Evolutionary conservation across 2,888 invertebrate species (phyloP).

Genomic region (Hermaeophaga mercurialis): DNA sequence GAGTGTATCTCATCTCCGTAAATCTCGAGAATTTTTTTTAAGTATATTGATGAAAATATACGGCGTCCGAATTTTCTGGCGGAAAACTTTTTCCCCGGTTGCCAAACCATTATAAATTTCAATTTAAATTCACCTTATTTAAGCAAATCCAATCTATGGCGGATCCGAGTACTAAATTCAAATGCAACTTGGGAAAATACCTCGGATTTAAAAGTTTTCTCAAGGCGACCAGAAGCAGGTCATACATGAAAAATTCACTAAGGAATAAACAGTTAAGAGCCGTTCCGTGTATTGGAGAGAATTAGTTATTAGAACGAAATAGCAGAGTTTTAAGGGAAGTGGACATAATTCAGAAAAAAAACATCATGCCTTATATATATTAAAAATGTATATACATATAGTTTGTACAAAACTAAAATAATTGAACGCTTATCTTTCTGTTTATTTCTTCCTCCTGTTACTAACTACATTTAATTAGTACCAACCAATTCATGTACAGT

Average conservation of each 20-base stretch:
- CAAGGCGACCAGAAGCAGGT: background rate
- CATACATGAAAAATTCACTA: background rate
- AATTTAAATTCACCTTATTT: conserved; percentile 33
- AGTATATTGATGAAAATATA: background rate
- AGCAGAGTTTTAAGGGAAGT: too few relatives aligned
- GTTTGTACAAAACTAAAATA: too few relatives aligned
- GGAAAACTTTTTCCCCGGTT: background rate
- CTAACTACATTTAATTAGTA: too few relatives aligned
- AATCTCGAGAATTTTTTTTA: background rate
- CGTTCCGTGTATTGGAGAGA: conserved; percentile 1
- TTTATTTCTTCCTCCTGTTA: too few relatives aligned
- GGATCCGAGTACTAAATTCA: conserved; percentile 18
- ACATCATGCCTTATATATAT: too few relatives aligned
- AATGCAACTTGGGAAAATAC: conserved; percentile 21
- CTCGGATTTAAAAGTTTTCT: background rate
- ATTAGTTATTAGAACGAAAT: too few relatives aligned
- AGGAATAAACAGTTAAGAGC: conserved; percentile 1
- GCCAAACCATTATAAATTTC: conserved; percentile 30
- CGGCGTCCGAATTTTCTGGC: background rate
- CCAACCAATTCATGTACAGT: too few relatives aligned
- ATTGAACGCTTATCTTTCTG: too few relatives aligned
- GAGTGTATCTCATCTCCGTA: background rate
- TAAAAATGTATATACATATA: too few relatives aligned
- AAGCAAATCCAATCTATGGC: conserved; percentile 29
- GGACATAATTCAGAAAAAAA: too few relatives aligned